Conservation (phyloP, 2,113 vertebrate genomes). For the Centropristis striata region DNA sequence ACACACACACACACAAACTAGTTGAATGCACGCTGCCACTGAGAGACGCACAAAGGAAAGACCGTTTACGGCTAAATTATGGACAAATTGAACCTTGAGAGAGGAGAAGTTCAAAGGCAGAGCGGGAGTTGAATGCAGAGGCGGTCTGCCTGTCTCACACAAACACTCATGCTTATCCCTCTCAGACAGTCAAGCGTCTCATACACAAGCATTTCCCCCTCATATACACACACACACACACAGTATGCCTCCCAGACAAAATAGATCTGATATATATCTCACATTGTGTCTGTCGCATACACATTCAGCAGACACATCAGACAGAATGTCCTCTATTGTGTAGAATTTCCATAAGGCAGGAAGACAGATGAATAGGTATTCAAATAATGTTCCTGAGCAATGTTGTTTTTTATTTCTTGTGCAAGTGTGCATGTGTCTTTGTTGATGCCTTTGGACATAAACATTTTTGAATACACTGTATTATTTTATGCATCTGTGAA, state of each 20-base stretch:
- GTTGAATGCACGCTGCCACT: conserved; percentile 4
- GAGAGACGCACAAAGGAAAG: conserved; percentile 40
- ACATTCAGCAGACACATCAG: not conserved
- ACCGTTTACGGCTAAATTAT: conserved; percentile 72
- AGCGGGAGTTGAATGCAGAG: conserved; percentile 64
- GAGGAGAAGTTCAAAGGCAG: conserved; percentile 69
- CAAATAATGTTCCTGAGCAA: conserved; percentile 29
- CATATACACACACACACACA: conserved; percentile 11
- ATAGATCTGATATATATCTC: conserved; percentile 35
- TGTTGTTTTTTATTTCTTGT: conserved; percentile 10
- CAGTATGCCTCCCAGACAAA: conserved; percentile 52
- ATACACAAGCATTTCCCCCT: not conserved
- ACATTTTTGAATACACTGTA: conserved; percentile 1
- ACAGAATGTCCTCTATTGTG: conserved; percentile 37
- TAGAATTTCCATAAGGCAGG: conserved; percentile 29
- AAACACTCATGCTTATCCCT: conserved; percentile 29
- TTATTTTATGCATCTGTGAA: conserved; percentile 46
- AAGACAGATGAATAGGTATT: conserved; percentile 54
- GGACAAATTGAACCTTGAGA: conserved; percentile 73
- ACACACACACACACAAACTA: not conserved
- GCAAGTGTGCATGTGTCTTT: not conserved
- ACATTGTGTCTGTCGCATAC: conserved; percentile 23
- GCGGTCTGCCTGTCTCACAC: conserved; percentile 8
- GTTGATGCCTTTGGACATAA: conserved; percentile 38
- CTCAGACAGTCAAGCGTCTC: conserved; percentile 21